Evolutionary conservation across 2,888 invertebrate genomes (phyloP).

Genomic region (Eupithecia vulgata): DNA sequence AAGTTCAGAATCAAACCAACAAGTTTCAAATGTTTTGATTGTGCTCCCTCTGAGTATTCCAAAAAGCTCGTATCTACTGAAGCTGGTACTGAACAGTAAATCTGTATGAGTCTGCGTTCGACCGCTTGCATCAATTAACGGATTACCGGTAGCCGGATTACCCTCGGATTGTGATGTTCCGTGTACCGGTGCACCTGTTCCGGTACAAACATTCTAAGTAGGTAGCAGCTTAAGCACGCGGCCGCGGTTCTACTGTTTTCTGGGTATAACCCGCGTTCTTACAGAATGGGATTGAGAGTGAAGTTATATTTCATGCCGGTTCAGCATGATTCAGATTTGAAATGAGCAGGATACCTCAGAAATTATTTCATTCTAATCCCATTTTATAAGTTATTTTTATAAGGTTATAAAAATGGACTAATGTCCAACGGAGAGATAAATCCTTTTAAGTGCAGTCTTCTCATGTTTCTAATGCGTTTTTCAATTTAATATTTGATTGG

Average conservation of each 20-base stretch:
- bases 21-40: neutral
- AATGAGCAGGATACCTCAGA: no score
- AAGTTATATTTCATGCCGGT: no score
- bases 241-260: neutral
- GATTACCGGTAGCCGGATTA: conserved; percentile 56
- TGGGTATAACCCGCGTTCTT: no score
- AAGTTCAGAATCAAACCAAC: neutral
- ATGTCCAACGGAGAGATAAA: no score
- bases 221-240: neutral
- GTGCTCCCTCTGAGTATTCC: neutral
- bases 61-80: neutral
- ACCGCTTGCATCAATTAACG: conserved; percentile 58
- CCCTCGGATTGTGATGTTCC: conserved; percentile 41
- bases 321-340: no score
- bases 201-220: neutral
- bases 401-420: no score
- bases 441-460: neutral
- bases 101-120: conserved; percentile 38
- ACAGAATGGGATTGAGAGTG: no score
- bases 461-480: neutral
- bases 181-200: conserved; percentile 2
- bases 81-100: conserved; percentile 24
- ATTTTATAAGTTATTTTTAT: no score
- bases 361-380: no score
- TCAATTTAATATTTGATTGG: no score